Evolutionary conservation across 2,888 invertebrate species (phyloP).

Genomic region (Halictus ligatus): DNA sequence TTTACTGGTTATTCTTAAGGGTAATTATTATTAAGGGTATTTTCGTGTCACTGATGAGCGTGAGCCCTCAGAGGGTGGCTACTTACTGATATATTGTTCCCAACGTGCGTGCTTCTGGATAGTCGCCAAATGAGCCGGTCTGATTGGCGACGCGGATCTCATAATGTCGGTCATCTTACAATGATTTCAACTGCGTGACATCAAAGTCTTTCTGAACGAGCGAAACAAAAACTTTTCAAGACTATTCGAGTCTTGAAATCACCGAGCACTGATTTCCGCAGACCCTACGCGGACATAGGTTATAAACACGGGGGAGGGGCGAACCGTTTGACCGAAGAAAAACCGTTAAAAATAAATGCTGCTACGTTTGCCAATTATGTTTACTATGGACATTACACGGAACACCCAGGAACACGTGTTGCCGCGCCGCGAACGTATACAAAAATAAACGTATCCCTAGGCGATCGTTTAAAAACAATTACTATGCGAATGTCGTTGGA

Average conservation of each 20-base stretch:
- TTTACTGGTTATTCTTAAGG: neutral
- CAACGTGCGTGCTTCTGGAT: slow-evolving; percentile 78
- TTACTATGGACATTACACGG: slow-evolving; percentile 6
- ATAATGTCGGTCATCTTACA: slow-evolving; percentile 71
- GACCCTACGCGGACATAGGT: neutral
- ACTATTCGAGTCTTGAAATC: neutral
- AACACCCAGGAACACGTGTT: neutral
- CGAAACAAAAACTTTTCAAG: neutral
- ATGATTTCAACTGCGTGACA: slow-evolving; percentile 40
- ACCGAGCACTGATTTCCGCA: slow-evolving; percentile 24
- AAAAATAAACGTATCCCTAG: neutral
- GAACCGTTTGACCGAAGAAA: neutral
- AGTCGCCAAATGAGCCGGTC: slow-evolving; percentile 77
- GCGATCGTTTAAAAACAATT: neutral
- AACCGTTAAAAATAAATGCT: slow-evolving; percentile 45
- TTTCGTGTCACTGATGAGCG: neutral
- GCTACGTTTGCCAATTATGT: slow-evolving; percentile 31
- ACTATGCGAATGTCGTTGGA: neutral
- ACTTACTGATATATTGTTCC: slow-evolving; percentile 81
- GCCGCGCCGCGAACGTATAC: neutral
- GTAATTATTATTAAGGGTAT: too few species aligned
- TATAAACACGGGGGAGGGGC: slow-evolving; percentile 7
- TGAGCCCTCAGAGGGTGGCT: slow-evolving; percentile 18
- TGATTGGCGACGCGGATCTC: slow-evolving; percentile 75
- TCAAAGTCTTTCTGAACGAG: slow-evolving; percentile 18